Evolutionary conservation across 2,113 vertebrate species (phyloP).

Genomic region (Chrysochloris asiatica): DNA sequence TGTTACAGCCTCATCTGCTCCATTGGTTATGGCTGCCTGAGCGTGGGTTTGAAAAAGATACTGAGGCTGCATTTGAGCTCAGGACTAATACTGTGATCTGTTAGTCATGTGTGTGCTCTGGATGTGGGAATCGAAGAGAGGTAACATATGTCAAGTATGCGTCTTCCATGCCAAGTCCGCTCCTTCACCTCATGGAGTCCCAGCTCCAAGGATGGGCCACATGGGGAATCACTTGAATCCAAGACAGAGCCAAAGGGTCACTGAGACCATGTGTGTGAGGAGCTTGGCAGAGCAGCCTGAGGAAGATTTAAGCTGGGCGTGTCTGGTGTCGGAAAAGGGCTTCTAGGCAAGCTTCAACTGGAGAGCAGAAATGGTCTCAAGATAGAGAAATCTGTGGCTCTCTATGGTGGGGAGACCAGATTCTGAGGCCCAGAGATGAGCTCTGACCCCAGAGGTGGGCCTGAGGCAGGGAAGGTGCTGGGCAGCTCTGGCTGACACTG

Average conservation of each 20-base stretch:
- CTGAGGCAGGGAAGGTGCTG: not conserved
- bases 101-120: not conserved
- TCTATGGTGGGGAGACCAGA: too few species aligned
- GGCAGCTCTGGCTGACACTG: too few species aligned
- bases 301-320: not conserved
- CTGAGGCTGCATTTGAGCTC: not conserved
- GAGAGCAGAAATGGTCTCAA: not conserved
- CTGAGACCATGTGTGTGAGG: not conserved
- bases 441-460: not conserved
- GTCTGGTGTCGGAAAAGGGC: not conserved
- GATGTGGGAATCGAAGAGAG: not conserved
- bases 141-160: not conserved
- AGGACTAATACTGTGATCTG: not conserved
- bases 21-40: accelerated
- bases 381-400: accelerated
- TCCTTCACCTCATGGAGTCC: not conserved
- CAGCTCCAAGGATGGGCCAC: not conserved
- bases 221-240: not conserved
- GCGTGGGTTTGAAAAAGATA: not conserved
- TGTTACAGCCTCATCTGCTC: accelerated
- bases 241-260: not conserved
- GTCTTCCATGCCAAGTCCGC: not conserved
- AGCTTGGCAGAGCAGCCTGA: not conserved
- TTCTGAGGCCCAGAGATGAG: not conserved
- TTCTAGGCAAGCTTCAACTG: too few species aligned